These are phyloP conservation scores for Sebastes oblongus DNA, from an alignment of 2,797 vertebrate species.

Conservation along the genomic window DNA sequence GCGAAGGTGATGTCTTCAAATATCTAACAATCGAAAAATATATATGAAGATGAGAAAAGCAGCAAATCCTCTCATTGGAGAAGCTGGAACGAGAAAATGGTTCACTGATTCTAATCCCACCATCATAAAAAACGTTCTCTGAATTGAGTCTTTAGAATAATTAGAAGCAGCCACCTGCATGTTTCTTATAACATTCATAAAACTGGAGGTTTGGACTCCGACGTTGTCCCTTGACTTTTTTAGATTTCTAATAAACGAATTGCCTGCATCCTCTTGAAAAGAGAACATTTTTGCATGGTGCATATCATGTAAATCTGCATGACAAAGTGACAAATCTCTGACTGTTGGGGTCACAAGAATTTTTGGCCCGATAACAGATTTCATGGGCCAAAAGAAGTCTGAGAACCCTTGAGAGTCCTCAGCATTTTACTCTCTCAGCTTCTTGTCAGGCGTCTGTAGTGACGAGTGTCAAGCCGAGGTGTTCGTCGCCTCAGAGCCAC, in stretches of 20 bases:
- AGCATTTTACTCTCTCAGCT: neutral
- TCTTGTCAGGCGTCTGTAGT: constrained; percentile 8
- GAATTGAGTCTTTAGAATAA: neutral
- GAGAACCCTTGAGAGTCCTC: neutral
- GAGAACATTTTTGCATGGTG: neutral
- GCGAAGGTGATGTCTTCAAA: too few species aligned
- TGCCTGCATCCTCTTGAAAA: neutral
- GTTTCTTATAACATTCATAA: neutral
- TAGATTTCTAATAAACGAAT: neutral
- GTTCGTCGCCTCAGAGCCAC: constrained; percentile 4
- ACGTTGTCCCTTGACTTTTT: neutral
- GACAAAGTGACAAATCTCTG: neutral
- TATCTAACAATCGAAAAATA: too few species aligned
- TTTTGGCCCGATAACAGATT: neutral
- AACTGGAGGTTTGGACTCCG: neutral
- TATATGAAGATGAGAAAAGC: too few species aligned
- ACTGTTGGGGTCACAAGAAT: neutral
- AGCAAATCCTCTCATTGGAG: too few species aligned
- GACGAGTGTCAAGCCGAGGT: constrained; percentile 12
- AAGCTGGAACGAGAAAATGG: too few species aligned
- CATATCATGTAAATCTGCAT: neutral
- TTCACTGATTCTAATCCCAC: neutral
- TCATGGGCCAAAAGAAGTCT: neutral
- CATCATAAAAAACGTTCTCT: neutral
- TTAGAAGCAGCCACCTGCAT: neutral